These are phyloP conservation scores for Seriola aureovittata DNA, from an alignment of 2,113 vertebrate species.

Conservation along the genomic window DNA sequence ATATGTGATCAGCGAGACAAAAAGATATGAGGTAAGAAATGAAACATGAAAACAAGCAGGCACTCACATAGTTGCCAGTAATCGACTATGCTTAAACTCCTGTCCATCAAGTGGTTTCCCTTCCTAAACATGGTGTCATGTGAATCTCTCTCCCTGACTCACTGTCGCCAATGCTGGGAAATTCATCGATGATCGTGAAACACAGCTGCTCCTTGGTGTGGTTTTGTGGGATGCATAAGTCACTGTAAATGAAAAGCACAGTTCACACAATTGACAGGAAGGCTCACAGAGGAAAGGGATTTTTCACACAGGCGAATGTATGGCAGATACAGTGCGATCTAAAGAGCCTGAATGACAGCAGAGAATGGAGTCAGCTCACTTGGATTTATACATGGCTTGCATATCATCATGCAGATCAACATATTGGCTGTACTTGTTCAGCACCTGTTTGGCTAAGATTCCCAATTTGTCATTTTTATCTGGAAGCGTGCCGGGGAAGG, in stretches of 20 bases:
- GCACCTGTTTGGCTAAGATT: not conserved
- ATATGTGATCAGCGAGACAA: not conserved
- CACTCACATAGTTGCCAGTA: conserved; percentile 11
- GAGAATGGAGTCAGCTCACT: not conserved
- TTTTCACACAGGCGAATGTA: conserved; percentile 6
- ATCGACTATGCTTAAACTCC: not conserved
- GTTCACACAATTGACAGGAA: not conserved
- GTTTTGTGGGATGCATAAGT: not conserved
- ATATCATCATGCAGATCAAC: not conserved
- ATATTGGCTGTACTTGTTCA: not conserved
- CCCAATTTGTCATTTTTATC: not conserved
- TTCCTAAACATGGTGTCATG: conserved; percentile 31
- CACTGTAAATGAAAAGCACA: not conserved
- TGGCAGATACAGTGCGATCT: not conserved
- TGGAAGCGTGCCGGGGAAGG: conserved; percentile 33
- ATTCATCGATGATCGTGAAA: not conserved
- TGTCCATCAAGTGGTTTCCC: conserved; percentile 36
- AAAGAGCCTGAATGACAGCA: not conserved
- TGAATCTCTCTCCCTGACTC: conserved; percentile 1
- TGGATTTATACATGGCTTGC: too few relatives aligned
- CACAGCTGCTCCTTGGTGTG: conserved; percentile 1
- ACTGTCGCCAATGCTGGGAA: not conserved
- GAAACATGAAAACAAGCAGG: conserved; percentile 5
- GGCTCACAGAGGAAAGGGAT: not conserved
- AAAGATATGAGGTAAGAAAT: not conserved